Evolutionary conservation across 2,888 invertebrate species (phyloP).

Genomic region (Coenonympha arcania): DNA sequence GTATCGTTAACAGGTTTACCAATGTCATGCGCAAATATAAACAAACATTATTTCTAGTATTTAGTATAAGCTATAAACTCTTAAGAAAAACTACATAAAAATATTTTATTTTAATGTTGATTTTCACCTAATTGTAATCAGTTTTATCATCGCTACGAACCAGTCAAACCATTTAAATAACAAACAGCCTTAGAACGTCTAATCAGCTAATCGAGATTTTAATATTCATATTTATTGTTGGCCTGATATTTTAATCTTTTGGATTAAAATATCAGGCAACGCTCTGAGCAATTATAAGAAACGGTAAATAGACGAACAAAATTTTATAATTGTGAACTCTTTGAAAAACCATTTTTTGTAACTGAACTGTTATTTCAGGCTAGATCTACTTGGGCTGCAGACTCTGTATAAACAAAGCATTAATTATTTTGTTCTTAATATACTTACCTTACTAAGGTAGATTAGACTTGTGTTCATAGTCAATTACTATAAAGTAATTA

Average conservation of each 20-base stretch:
- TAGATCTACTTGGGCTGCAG: too few relatives aligned
- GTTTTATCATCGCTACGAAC: too few relatives aligned
- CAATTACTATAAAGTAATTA: too few relatives aligned
- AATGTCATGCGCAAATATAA: slow-evolving; percentile 8
- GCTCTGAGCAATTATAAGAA: not conserved
- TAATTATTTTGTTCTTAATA: too few relatives aligned
- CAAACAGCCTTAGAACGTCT: not conserved
- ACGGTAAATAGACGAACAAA: not conserved
- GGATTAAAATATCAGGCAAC: not conserved
- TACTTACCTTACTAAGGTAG: too few relatives aligned
- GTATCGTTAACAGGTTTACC: not conserved
- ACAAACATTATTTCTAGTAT: not conserved
- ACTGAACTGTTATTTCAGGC: too few relatives aligned
- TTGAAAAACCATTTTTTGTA: too few relatives aligned
- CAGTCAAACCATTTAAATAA: not conserved
- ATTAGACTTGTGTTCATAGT: too few relatives aligned
- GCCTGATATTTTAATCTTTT: not conserved
- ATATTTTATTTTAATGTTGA: too few relatives aligned
- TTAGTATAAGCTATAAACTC: not conserved
- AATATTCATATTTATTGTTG: not conserved
- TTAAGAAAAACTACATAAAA: not conserved
- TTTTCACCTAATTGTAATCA: too few relatives aligned
- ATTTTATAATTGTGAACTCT: not conserved
- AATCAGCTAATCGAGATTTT: not conserved
- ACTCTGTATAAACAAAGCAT: too few relatives aligned